Evolutionary conservation across 2,888 invertebrate species (phyloP), one percentile per base, ranked within the genome.

Genomic region (Brenthis ino): DNA sequence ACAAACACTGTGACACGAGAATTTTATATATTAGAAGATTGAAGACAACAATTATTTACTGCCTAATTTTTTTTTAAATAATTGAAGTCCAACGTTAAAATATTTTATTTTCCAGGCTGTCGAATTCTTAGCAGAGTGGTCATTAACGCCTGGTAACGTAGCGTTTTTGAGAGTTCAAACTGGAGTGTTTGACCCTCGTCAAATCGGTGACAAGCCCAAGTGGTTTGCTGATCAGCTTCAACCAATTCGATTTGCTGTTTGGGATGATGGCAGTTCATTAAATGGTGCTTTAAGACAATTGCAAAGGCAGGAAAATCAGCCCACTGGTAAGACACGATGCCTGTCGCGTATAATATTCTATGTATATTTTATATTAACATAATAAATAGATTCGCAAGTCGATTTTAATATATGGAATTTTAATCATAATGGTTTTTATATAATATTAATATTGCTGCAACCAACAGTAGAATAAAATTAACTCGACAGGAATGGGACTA

Each of bases 91-190:
- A 37, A 14, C 51, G 37, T 53, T 28, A 63, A 43, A 50, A 51
- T 55, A 28, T 58, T 37, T 28, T 56, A 13, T 51, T 13, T 56
- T 65, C 0, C 87, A 97, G 95, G 99, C 99, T 0, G 99, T 99
- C 1, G 99, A 99, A 86, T 99, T 98, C 88, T 94, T 99, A 75
- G 99, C 99, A 0, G 99, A 99, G 88, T 99, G 99, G 98, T 98
- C 98, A 0, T 93, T 99, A 13, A 98, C 98, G 1, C 99, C 99
- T 0, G 97, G 96, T 79, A 99, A 99, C 91, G 98, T 99, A 70
- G 99, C 99, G 4, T 99, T 99, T 84, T 95, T 99, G 57, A 95
- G 99, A 6, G 98, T 99, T 0, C 99, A 99, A 82, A 99, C 99
- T 0, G 99, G 99, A 43, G 95, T 99, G 16, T 96, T 97, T 82